phyloP scores from a whole-genome alignment of 2,888 invertebrate genomes.

The Clostera curtula region DNA sequence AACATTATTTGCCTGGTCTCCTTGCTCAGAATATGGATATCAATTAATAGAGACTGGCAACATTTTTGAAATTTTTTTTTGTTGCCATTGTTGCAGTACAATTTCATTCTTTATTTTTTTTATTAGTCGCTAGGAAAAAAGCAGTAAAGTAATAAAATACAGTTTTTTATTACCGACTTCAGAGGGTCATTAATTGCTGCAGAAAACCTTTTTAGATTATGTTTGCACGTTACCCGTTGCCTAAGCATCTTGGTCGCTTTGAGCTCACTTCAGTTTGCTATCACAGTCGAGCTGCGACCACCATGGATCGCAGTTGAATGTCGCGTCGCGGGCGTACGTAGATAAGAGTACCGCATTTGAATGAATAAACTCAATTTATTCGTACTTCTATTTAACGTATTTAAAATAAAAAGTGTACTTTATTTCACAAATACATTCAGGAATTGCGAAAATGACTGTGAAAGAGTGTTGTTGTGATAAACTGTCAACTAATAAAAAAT shows the following conservation, averaged over 20 bases:
- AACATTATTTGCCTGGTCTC: too few relatives aligned
- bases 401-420: conserved; percentile 30
- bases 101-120: too few relatives aligned
- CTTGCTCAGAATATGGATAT: too few relatives aligned
- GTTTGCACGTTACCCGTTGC: too few relatives aligned
- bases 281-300: conserved; percentile 57
- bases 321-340: conserved; percentile 36
- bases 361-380: conserved; percentile 21
- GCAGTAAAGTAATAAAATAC: too few relatives aligned
- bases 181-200: too few relatives aligned
- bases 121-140: too few relatives aligned
- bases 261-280: conserved; percentile 39
- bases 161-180: too few relatives aligned
- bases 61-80: too few relatives aligned
- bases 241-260: conserved; percentile 28
- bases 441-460: conserved; percentile 59
- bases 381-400: conserved; percentile 43
- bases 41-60: too few relatives aligned
- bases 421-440: conserved; percentile 27
- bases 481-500: conserved; percentile 70
- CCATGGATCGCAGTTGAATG: conserved; percentile 62
- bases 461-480: conserved; percentile 67
- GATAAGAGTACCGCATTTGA: conserved; percentile 35
- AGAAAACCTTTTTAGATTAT: too few relatives aligned
- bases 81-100: too few relatives aligned